Base-by-base conservation (phyloP, 2,797 vertebrate species). In the Knipowitschia caucasica region DNA sequence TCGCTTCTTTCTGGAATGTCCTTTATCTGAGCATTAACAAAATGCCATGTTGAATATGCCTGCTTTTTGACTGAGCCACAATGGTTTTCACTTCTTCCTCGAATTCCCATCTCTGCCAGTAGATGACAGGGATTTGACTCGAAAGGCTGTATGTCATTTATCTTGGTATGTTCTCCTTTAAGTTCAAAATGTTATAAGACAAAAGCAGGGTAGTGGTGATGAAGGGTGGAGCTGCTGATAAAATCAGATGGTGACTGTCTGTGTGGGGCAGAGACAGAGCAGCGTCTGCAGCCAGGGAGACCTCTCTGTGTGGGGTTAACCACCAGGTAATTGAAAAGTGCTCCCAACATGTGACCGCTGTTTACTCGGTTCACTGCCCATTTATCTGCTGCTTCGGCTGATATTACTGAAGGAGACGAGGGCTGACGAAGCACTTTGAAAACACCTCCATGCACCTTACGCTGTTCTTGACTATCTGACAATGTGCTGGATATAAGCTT, bases 301-400 rank as follows among this genome's bases (percentile, higher is more conserved):
- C 80, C 82, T 88, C 69, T 78, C 27, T 20, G 58, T 1, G 36
- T 2, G 39, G 70, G 85, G 81, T 85, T 86, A 81, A 88, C 82
- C 54, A 52, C 73, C 33, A 67, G 67, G 81, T 85, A 89, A 87
- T 85, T 87, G 83, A 87, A 89, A 87, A 78, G 43, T 56, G 71
- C 72, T 67, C 73, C 5, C 62, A 65, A 78, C 80, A 67, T 82
- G 75, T 79, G 82, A 71, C 82, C 77, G 63, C 81, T 86, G 84
- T 88, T 88, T 85, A 85, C 83, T 75, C 58, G 63, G 82, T 88
- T 88, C 86, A 87, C 66, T 69, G 78, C 64, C 73, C 81, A 69
- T 78, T 84, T 82, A 82, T 82, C 77, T 84, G 80, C 74, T 72
- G 77, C 75, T 83, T 78, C 84, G 78, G 72, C 79, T 77, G 77